These are phyloP conservation scores for Torymus texanus DNA, from an alignment of 2,888 invertebrate species.

Conservation along the genomic window DNA sequence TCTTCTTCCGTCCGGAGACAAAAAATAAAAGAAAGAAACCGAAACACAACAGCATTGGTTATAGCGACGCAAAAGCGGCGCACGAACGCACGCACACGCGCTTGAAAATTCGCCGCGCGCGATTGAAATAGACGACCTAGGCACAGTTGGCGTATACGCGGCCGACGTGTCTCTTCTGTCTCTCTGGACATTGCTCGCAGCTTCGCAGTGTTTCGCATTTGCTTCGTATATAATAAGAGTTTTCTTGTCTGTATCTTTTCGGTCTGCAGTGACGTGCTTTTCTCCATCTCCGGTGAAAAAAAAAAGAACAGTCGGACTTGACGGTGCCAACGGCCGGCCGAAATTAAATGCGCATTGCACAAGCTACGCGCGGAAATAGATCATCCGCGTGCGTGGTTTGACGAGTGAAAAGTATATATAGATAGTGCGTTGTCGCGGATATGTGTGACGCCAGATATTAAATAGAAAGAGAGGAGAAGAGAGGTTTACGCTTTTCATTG, in stretches of 20 bases:
- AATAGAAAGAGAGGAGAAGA: slow-evolving; percentile 6
- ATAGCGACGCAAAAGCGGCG: slow-evolving; percentile 7
- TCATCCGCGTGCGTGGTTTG: neutral
- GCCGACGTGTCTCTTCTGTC: neutral
- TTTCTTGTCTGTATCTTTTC: no score
- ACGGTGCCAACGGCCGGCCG: slow-evolving; percentile 58
- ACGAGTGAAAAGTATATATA: neutral
- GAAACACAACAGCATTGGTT: slow-evolving; percentile 27
- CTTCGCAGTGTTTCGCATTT: no score
- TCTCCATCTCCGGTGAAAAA: slow-evolving; percentile 1
- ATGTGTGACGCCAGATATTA: slow-evolving; percentile 23
- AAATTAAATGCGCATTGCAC: slow-evolving; percentile 56
- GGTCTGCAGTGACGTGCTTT: no score
- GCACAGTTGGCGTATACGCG: slow-evolving; percentile 63
- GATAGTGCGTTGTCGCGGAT: neutral
- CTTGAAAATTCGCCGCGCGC: slow-evolving; percentile 26
- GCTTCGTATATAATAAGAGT: no score
- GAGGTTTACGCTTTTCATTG: neutral
- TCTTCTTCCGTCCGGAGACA: no score
- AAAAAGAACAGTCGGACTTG: neutral
- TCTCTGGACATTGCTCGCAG: no score
- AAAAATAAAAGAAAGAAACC: neutral
- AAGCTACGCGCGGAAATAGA: slow-evolving; percentile 41
- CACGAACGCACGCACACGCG: slow-evolving; percentile 35
- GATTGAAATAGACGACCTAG: slow-evolving; percentile 68